phyloP scores from a whole-genome alignment of 2,113 vertebrate genomes.

The Sminthopsis crassicaudata region DNA sequence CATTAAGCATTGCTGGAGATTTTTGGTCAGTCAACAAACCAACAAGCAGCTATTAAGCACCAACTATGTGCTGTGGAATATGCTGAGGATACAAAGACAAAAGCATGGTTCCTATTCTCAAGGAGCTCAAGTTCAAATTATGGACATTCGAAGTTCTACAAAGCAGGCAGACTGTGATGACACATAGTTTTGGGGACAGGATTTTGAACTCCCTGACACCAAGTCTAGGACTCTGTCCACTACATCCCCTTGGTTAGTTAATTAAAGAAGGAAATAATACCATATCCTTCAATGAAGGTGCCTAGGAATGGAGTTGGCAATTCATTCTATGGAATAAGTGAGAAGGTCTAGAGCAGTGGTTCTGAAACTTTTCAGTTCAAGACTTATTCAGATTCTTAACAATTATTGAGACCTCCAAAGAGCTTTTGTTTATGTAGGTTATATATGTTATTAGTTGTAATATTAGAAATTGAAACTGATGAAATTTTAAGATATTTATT shows the following conservation, averaged over 20 bases:
- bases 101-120: not conserved
- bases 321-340: not conserved
- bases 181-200: not conserved
- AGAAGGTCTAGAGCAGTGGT: not conserved
- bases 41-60: not conserved
- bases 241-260: not conserved
- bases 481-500: not conserved
- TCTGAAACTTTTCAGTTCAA: not conserved
- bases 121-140: not conserved
- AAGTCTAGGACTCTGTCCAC: not conserved
- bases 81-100: not conserved
- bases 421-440: not conserved
- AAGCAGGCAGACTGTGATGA: not conserved
- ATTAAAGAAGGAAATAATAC: not conserved
- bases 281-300: not conserved
- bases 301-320: not conserved
- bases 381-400: not conserved
- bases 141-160: not conserved
- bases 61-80: not conserved
- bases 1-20: not conserved
- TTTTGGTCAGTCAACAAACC: not conserved
- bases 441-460: not conserved
- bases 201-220: not conserved
- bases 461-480: not conserved
- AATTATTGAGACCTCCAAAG: not conserved